Evolutionary conservation across 2,888 invertebrate genomes (phyloP).

Genomic region (Hesperia comma): DNA sequence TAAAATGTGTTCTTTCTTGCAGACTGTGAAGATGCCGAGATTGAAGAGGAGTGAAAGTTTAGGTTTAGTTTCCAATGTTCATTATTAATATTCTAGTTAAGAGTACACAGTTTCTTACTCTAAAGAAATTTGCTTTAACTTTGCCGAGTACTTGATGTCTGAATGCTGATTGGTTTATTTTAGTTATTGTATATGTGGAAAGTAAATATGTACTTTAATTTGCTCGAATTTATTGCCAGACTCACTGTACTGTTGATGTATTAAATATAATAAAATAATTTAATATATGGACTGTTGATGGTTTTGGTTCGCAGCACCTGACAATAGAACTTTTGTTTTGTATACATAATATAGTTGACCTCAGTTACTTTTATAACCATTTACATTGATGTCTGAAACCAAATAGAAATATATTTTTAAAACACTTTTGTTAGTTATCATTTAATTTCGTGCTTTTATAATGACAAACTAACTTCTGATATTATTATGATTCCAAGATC

Average conservation of each 20-base stretch:
- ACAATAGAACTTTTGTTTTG: slow-evolving; percentile 18
- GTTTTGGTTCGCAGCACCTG: background rate
- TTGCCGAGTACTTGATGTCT: background rate
- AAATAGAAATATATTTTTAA: slow-evolving; percentile 37
- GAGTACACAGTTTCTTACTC: slow-evolving; percentile 18
- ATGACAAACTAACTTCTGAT: too few relatives aligned
- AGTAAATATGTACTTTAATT: slow-evolving; percentile 6
- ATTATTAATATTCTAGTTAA: slow-evolving; percentile 28
- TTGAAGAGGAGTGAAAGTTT: slow-evolving; percentile 47
- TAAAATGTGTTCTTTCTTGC: slow-evolving; percentile 37
- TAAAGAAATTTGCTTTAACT: slow-evolving; percentile 14
- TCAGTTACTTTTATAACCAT: slow-evolving; percentile 29
- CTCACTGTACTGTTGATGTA: background rate
- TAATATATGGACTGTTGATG: slow-evolving; percentile 5
- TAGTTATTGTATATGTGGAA: slow-evolving; percentile 4
- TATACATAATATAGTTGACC: slow-evolving; percentile 8
- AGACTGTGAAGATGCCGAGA: slow-evolving; percentile 54
- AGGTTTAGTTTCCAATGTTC: slow-evolving; percentile 26
- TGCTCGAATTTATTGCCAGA: slow-evolving; percentile 3
- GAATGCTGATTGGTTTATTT: slow-evolving; percentile 8
- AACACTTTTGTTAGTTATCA: background rate
- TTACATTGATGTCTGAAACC: slow-evolving; percentile 31
- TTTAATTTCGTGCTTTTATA: background rate
- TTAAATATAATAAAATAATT: slow-evolving; percentile 1
- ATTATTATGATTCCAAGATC: too few relatives aligned